Evolutionary conservation across 2,888 invertebrate species (phyloP), one percentile per base, ranked within the genome.

Genomic region (Pantelozetes paolii): DNA sequence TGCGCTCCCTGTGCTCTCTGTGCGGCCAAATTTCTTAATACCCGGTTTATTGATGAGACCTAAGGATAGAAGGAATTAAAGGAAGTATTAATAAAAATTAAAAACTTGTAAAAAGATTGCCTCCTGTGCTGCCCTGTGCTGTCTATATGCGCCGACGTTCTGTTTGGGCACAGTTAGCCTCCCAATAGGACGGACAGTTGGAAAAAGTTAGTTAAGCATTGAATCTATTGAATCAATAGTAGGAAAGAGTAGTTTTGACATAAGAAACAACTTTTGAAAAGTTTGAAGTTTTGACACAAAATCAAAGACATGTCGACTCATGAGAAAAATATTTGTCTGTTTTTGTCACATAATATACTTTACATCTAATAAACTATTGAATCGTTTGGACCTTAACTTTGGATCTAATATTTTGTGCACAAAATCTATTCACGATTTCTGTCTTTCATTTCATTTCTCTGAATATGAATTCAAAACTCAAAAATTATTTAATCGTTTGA

Each of bases 11-110:
- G 93, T 84, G 95, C 97, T 84, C 96, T 98, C 84, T 95, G 94
- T 71, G 94, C 92, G 32, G 96, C 94, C 80, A 98, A 86, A 85
- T 97, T 98, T 77, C 98, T 86, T 75, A 98, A 87, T 76, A 98
- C 98, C 79, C 98, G 90, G 86, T 98, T 98, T 84, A 98, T 98
- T 81, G 95, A 96, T 77, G 96, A 96, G 78, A 96, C 95, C 95
- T 96, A 87, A 45, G 85, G 83, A 75, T 78, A 81, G n/a, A 78
- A 77, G 76, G 75, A 72, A 76, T 40, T 69, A 48, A 57, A 70
- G 50, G 48, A 54, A 57, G 72, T 69, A 69, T 69, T 69, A 69
- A 69, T 69, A 69, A 45, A 69, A 36, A n/a, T 20, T 36, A 32
- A 64, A 69, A 69, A 45, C 69, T 69, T 69, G 45, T 69, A 69